Base-by-base conservation (phyloP, 2,888 invertebrate genomes). In the Liodrosophila aerea region DNA sequence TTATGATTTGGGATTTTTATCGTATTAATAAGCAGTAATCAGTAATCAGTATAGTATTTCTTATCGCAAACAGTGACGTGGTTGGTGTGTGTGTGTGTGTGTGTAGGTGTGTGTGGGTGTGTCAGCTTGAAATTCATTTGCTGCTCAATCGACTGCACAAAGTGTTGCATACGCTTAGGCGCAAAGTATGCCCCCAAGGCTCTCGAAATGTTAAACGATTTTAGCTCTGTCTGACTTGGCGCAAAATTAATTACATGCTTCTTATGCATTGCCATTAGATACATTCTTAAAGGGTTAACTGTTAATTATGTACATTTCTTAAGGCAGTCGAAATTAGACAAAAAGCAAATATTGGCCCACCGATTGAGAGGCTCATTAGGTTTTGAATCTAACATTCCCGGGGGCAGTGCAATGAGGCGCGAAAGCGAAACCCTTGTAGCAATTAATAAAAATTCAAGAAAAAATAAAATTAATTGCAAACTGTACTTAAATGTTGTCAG, bases 61-160 rank as follows among this genome's bases (percentile, higher is more conserved):
- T 57, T 62, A 71, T 68, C 60, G 39, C 47, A 72, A n/a, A 74
- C 57, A 64, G 34, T 68, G 59, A 63, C 74, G 64, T 74, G 5
- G 22, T 22, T 4, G 22, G 3, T 22, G 22, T 4, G 22, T 22
- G 60, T 57, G 49, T 16, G 9, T 18, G 30, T 27, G n/a, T 18
- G 22, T 33, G 16, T 9, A 33, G 16, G 16, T 54, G 33, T 29
- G 22, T 16, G 44, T 43, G 31, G 36, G 30, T 33, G 29, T 3
- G 5, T 11, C 37, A 71, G 59, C 61, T 57, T 45, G 9, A 67
- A 57, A 47, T 65, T 56, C 16, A 65, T 44, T 58, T 65, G 46
- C 9, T 31, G 53, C 33, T 46, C 29, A 44, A 60, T 64, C 51
- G 64, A 22, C 13, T 53, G 54, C 29, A 43, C 54, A 49, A 60